Evolutionary conservation across 2,888 invertebrate species (phyloP).

Genomic region (Drosophila meridionalis): DNA sequence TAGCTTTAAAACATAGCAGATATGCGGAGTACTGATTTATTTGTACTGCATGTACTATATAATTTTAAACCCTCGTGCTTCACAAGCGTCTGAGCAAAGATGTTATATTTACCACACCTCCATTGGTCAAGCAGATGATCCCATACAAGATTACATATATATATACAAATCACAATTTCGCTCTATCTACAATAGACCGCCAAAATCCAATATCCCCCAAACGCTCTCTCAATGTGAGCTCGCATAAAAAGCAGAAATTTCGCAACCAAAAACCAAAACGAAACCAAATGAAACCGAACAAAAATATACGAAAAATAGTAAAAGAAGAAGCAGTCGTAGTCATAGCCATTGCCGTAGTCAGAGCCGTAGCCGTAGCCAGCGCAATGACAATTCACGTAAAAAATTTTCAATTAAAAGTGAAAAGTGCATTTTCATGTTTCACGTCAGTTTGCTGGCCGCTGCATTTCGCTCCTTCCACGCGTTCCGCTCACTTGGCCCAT

Average conservation of each 20-base stretch:
- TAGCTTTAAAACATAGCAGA: too few species aligned
- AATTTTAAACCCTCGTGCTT: too few species aligned
- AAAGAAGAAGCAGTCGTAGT: not conserved
- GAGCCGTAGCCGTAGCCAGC: constrained; percentile 8
- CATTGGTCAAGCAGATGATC: too few species aligned
- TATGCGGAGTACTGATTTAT: too few species aligned
- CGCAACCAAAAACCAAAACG: constrained; percentile 40
- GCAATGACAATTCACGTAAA: constrained; percentile 72
- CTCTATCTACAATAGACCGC: too few species aligned
- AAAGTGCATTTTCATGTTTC: constrained; percentile 82
- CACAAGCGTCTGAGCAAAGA: too few species aligned
- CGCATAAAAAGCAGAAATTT: constrained; percentile 19
- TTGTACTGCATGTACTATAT: too few species aligned
- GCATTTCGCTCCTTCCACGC: constrained; percentile 1
- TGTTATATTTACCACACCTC: too few species aligned
- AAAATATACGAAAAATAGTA: constrained; percentile 36
- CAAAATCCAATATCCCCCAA: not conserved
- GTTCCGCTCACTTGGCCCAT: not conserved
- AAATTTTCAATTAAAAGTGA: constrained; percentile 78
- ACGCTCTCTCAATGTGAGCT: not conserved
- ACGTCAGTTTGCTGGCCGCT: constrained; percentile 64
- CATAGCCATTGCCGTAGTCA: not conserved
- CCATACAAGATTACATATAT: too few species aligned
- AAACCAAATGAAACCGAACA: constrained; percentile 40
- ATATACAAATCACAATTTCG: too few species aligned